A percentile compares a stretch with the other conserved stretches of the same genome.
phyloP scores from a whole-genome alignment of 2,797 vertebrate genomes.

The Manis pentadactyla region DNA sequence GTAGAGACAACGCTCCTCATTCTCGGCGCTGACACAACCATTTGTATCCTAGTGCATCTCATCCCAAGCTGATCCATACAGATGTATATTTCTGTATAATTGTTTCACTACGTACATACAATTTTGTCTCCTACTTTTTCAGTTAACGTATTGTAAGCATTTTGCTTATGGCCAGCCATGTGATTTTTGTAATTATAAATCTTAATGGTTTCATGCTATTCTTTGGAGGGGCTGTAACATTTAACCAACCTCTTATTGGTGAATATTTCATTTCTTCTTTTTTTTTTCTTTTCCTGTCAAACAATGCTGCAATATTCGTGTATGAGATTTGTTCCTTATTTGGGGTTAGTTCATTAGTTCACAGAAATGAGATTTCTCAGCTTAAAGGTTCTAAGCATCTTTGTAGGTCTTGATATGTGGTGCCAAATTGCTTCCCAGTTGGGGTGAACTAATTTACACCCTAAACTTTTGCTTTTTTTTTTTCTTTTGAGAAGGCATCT shows the following conservation, averaged over 20 bases:
- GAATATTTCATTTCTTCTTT: constrained; percentile 49
- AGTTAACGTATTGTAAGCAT: constrained; percentile 43
- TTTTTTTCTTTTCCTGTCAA: constrained; percentile 22
- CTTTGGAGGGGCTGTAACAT: constrained; percentile 6
- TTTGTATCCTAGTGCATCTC: constrained; percentile 30
- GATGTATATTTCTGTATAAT: constrained; percentile 10
- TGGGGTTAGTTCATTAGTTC: not conserved
- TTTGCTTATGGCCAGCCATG: constrained; percentile 27
- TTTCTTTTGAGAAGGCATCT: too few species aligned
- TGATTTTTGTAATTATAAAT: constrained; percentile 46
- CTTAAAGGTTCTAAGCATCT: not conserved
- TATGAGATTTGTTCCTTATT: constrained; percentile 1
- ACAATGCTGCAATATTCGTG: not conserved
- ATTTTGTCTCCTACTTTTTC: constrained; percentile 50
- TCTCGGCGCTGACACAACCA: not conserved
- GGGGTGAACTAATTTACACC: not conserved
- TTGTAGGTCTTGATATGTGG: not conserved
- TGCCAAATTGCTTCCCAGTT: not conserved
- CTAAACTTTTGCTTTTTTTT: not conserved
- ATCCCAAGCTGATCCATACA: constrained; percentile 49
- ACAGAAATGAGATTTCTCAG: not conserved
- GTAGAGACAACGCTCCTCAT: not conserved
- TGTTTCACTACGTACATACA: constrained; percentile 61
- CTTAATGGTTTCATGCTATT: constrained; percentile 41
- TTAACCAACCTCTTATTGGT: not conserved